These are phyloP conservation scores for Cuculus canorus DNA, from an alignment of 2,797 vertebrate genomes.

Conservation along the genomic window DNA sequence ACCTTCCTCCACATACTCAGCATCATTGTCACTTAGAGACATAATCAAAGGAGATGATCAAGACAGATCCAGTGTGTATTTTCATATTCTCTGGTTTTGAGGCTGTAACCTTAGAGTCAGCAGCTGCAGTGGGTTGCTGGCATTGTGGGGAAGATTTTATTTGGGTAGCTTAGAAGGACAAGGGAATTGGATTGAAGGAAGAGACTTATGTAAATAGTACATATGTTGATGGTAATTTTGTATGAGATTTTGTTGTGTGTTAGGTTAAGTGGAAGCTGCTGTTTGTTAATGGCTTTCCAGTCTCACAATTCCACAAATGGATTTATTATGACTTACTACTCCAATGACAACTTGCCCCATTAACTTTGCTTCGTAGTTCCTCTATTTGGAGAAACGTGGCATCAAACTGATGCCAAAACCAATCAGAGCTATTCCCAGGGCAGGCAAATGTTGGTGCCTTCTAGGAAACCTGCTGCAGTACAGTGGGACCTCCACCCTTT, in stretches of 20 bases:
- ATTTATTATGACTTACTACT: neutral
- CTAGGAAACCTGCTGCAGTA: neutral
- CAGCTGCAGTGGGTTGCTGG: neutral
- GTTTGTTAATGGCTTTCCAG: constrained; percentile 14
- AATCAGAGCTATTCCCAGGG: neutral
- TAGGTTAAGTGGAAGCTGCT: constrained; percentile 29
- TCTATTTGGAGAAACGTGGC: neutral
- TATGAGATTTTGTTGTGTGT: neutral
- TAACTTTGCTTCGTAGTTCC: neutral
- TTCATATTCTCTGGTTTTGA: neutral
- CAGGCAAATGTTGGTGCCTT: neutral
- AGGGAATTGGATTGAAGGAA: neutral
- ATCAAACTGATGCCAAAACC: neutral
- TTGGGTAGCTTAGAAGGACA: neutral
- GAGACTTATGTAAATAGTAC: neutral
- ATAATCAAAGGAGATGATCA: neutral
- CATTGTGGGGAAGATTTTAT: neutral
- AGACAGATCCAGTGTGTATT: neutral
- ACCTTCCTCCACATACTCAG: neutral
- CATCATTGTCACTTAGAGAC: neutral
- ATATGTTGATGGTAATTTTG: neutral
- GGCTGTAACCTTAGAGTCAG: neutral
- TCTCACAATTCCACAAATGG: neutral
- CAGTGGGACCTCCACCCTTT: neutral
- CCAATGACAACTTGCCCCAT: neutral